Percentiles rank a stretch among this genome's conserved stretches.
Evolutionary conservation across 2,888 invertebrate genomes (phyloP).

Genomic region (Machimus rusticus): DNA sequence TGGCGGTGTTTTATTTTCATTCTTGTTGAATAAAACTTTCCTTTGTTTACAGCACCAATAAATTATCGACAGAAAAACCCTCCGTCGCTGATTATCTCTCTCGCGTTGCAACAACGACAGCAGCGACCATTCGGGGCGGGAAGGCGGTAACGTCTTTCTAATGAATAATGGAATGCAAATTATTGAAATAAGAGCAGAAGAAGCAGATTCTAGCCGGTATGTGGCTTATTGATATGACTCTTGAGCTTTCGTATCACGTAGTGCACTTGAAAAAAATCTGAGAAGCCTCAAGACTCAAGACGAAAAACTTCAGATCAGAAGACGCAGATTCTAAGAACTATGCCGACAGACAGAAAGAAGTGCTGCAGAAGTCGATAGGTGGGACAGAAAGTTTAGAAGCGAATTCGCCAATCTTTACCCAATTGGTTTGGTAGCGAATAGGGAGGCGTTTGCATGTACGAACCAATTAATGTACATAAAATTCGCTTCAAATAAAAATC

Average conservation of each 20-base stretch:
- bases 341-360: neutral
- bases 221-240: neutral
- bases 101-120: neutral
- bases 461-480: neutral
- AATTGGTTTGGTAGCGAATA: neutral
- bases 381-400: neutral
- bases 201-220: neutral
- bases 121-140: neutral
- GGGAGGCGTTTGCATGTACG: neutral
- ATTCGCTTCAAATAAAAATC: neutral
- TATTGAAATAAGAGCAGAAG: neutral
- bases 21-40: neutral
- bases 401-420: neutral
- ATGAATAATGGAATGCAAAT: conserved; percentile 24
- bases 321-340: neutral
- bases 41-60: conserved; percentile 5
- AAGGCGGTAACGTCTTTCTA: neutral
- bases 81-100: neutral
- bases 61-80: neutral
- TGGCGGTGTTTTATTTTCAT: neutral
- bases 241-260: conserved; percentile 2
- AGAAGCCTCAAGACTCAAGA: neutral
- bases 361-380: neutral
- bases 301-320: neutral
- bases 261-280: neutral